These are phyloP conservation scores for Exephanes ischioxanthus DNA, from an alignment of 2,888 invertebrate species.

Conservation along the genomic window DNA sequence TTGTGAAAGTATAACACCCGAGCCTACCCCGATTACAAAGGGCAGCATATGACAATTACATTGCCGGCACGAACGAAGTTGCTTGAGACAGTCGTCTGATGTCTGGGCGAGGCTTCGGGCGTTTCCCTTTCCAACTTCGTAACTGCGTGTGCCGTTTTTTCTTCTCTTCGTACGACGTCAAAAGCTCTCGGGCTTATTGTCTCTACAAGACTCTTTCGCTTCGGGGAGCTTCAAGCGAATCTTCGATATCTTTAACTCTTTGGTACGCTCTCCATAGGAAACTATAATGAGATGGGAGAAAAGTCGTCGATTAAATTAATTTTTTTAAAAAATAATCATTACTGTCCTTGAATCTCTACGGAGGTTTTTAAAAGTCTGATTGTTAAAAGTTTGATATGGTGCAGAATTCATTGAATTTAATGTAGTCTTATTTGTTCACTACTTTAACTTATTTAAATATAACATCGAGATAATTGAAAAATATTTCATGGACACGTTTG, in stretches of 20 bases:
- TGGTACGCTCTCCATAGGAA: not conserved
- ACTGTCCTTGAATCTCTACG: no score
- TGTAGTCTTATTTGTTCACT: no score
- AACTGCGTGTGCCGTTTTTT: not conserved
- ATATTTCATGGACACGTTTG: not conserved
- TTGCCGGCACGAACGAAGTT: not conserved
- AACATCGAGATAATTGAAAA: not conserved
- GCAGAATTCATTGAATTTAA: no score
- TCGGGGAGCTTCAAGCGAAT: not conserved
- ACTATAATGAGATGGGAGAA: not conserved
- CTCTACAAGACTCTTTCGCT: not conserved
- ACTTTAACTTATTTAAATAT: no score
- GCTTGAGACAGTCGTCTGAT: slow-evolving; percentile 3
- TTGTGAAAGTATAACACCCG: slow-evolving; percentile 21
- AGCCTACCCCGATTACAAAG: slow-evolving; percentile 13
- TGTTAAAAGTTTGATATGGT: no score
- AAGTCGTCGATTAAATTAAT: not conserved
- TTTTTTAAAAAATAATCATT: not conserved
- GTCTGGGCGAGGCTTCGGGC: slow-evolving; percentile 3
- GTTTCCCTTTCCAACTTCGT: not conserved
- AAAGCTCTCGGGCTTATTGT: not conserved
- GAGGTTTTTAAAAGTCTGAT: no score
- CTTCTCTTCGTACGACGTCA: not conserved
- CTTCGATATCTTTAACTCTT: not conserved
- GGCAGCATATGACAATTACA: slow-evolving; percentile 31